Conservation (phyloP, 2,113 vertebrate species). For the Leucosticte australis region DNA sequence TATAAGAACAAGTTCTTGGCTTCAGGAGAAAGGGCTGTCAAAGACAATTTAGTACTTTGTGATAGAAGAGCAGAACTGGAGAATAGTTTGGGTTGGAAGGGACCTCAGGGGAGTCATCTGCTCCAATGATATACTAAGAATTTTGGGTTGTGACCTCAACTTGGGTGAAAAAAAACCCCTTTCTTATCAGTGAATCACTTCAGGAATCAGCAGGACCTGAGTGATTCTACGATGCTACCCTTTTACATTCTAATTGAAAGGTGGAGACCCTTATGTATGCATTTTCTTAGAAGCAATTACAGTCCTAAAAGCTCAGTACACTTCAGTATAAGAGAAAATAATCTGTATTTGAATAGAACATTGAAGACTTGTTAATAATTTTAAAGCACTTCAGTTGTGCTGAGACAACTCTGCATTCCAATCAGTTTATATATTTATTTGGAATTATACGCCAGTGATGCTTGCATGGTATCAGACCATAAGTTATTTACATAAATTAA, state of each 20-base stretch:
- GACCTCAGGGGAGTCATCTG: neutral
- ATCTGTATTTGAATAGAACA: neutral
- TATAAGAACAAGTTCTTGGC: neutral
- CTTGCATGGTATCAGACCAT: neutral
- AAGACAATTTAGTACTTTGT: neutral
- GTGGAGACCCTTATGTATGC: neutral
- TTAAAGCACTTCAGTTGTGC: neutral
- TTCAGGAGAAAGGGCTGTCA: neutral
- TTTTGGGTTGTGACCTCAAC: neutral
- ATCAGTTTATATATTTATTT: neutral
- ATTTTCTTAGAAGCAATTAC: neutral
- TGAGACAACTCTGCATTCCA: neutral
- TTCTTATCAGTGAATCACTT: neutral
- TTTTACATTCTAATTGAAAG: neutral
- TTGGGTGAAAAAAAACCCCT: neutral
- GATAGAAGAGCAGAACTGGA: neutral
- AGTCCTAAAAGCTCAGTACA: neutral
- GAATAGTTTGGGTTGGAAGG: neutral
- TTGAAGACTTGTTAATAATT: neutral
- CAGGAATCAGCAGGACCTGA: neutral
- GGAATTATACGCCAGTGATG: neutral
- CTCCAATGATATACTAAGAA: neutral
- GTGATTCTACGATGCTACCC: neutral
- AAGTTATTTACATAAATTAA: conserved; percentile 6
- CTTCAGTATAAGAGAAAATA: neutral